phyloP scores from a whole-genome alignment of 1,140 invertebrate species.

The Musca domestica region DNA sequence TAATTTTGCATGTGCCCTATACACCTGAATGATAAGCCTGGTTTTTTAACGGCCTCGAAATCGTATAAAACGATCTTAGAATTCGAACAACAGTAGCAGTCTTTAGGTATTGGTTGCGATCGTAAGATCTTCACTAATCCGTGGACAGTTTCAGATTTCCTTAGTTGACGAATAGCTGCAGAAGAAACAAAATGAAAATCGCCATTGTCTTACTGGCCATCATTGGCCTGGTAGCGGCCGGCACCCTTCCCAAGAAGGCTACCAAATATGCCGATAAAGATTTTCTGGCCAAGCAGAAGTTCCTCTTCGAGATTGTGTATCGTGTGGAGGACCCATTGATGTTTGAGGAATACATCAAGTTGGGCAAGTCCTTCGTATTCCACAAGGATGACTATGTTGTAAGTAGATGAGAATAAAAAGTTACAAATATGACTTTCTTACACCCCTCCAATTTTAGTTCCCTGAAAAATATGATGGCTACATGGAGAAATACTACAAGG shows the following conservation, averaged over 20 bases:
- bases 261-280: slow-evolving; percentile 39
- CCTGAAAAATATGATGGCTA: slow-evolving; percentile 58
- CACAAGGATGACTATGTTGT: slow-evolving; percentile 35
- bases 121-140: slow-evolving; percentile 26
- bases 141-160: slow-evolving; percentile 34
- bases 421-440: too few species aligned
- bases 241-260: slow-evolving; percentile 31
- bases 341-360: slow-evolving; percentile 40
- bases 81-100: slow-evolving; percentile 32
- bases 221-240: slow-evolving; percentile 38
- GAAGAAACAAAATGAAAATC: slow-evolving; percentile 35
- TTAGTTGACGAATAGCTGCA: neutral
- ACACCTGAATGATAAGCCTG: too few species aligned
- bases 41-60: neutral
- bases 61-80: neutral
- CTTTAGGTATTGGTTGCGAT: slow-evolving; percentile 46
- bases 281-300: slow-evolving; percentile 40
- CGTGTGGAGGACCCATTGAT: slow-evolving; percentile 40
- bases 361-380: slow-evolving; percentile 31
- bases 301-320: slow-evolving; percentile 44
- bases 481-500: slow-evolving; percentile 61
- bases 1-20: too few species aligned
- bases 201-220: slow-evolving; percentile 40
- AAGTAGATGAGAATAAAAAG: too few species aligned
- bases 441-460: too few species aligned